phyloP scores from a whole-genome alignment of 2,113 vertebrate species.

The Bubo bubo region DNA sequence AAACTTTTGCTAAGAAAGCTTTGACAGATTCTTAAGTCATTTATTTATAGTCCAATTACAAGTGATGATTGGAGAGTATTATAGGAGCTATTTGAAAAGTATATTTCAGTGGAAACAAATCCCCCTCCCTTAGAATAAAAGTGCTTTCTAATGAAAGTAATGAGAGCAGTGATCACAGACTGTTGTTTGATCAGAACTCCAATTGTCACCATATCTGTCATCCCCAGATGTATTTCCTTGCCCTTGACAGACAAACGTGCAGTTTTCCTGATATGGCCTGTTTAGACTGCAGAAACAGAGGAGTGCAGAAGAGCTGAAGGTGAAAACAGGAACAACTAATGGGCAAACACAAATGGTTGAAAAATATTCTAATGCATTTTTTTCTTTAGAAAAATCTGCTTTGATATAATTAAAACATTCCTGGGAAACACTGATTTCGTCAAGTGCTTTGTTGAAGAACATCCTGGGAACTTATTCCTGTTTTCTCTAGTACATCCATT shows the following conservation, averaged over 20 bases:
- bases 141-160: neutral
- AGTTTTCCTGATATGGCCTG: neutral
- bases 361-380: neutral
- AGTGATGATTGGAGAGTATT: neutral
- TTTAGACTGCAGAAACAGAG: neutral
- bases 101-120: neutral
- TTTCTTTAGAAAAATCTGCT: neutral
- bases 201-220: neutral
- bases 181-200: neutral
- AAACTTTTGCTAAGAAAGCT: neutral
- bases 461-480: neutral
- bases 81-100: neutral
- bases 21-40: neutral
- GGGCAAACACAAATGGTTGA: neutral
- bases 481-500: neutral
- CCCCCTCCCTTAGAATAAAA: neutral
- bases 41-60: neutral
- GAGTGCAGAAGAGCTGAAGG: neutral
- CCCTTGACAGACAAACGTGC: neutral
- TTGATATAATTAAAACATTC: neutral
- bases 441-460: accelerated
- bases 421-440: neutral
- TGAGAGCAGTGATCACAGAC: neutral
- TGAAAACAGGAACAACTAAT: neutral
- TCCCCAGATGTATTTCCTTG: neutral